phyloP scores from a whole-genome alignment of 2,888 invertebrate genomes.

The Cactoblastis cactorum region DNA sequence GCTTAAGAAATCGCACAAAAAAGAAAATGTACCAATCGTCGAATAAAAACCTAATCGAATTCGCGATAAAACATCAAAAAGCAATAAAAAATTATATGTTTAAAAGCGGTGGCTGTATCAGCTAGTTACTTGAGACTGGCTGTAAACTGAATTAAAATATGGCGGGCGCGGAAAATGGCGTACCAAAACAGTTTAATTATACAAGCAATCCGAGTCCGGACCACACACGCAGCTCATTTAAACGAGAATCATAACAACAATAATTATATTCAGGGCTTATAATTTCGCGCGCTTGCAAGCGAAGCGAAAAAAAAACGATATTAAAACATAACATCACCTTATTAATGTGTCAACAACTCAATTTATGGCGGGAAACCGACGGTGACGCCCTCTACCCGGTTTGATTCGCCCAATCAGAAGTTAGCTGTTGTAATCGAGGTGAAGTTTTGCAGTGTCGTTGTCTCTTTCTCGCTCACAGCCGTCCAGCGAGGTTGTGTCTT shows the following conservation, averaged over 20 bases:
- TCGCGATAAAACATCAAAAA: conserved; percentile 5
- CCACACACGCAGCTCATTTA: conserved; percentile 75
- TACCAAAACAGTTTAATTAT: conserved; percentile 63
- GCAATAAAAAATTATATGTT: conserved; percentile 18
- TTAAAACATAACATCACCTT: conserved; percentile 76
- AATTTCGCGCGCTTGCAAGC: conserved; percentile 66
- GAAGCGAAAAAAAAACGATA: conserved; percentile 58
- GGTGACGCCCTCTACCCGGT: conserved; percentile 67
- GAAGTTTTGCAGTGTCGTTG: conserved; percentile 27
- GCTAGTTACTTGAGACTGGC: conserved; percentile 29
- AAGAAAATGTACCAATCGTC: neutral
- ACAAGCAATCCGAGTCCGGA: conserved; percentile 47
- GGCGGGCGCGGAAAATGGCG: conserved; percentile 26
- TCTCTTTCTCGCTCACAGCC: conserved; percentile 42
- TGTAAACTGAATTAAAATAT: conserved; percentile 60
- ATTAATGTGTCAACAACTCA: conserved; percentile 80
- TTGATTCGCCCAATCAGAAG: conserved; percentile 57
- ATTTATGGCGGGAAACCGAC: conserved; percentile 74
- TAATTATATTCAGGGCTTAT: conserved; percentile 72
- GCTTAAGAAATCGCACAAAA: neutral
- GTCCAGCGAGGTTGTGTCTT: conserved; percentile 22
- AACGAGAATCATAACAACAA: conserved; percentile 65
- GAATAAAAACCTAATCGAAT: conserved; percentile 9
- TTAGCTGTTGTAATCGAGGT: conserved; percentile 30
- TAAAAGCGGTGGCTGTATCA: conserved; percentile 26